Percentiles rank a stretch among this genome's conserved stretches.
Conservation (phyloP, 2,888 invertebrate species). For the Eupithecia exiguata region DNA sequence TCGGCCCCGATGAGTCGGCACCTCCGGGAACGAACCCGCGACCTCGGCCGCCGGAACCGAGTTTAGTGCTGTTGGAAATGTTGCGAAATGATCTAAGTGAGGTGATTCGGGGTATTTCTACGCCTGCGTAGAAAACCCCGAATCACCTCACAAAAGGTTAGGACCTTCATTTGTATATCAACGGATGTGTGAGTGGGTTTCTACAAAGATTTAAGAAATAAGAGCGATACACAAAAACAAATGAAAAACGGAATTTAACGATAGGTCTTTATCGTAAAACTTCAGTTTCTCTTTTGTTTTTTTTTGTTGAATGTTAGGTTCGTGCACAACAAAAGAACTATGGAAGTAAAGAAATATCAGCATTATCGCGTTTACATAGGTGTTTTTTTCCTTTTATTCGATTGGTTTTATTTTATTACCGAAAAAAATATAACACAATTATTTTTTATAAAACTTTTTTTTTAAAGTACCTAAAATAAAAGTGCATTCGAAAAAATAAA, state of each 20-base stretch:
- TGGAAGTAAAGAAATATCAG: background rate
- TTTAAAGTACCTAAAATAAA: no score
- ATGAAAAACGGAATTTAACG: background rate
- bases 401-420: no score
- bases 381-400: no score
- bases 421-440: no score
- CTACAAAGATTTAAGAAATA: background rate
- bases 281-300: background rate
- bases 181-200: background rate
- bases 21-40: constrained; percentile 30
- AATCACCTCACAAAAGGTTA: no score
- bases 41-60: constrained; percentile 29
- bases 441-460: no score
- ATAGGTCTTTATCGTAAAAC: background rate
- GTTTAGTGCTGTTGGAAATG: constrained; percentile 10
- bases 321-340: background rate
- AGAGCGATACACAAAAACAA: background rate
- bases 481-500: no score
- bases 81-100: background rate
- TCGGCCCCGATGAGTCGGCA: constrained; percentile 29
- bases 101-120: constrained; percentile 1
- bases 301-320: no score
- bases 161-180: background rate
- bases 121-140: no score
- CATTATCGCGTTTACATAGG: no score